Evolutionary conservation across 2,888 invertebrate species (phyloP).

Genomic region (Euphydryas editha): DNA sequence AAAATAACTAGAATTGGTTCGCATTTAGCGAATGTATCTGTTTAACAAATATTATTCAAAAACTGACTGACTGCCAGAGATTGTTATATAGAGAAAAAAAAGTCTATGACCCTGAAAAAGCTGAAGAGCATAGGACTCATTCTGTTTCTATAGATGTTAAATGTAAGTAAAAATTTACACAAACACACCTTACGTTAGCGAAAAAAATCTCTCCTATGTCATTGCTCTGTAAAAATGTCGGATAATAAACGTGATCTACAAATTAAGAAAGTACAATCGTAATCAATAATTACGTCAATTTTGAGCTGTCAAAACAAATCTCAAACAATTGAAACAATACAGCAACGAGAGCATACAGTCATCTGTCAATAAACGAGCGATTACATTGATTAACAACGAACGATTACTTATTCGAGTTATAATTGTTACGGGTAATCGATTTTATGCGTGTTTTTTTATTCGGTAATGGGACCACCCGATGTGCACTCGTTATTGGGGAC

Average conservation of each 20-base stretch:
- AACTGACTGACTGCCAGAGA: too few relatives aligned
- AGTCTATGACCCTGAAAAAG: too few relatives aligned
- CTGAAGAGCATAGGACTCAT: too few relatives aligned
- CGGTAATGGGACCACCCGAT: slow-evolving; percentile 52
- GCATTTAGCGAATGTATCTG: too few relatives aligned
- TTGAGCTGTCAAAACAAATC: slow-evolving; percentile 34
- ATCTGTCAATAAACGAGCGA: slow-evolving; percentile 42
- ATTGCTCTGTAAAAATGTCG: background rate
- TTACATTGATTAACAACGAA: slow-evolving; percentile 54
- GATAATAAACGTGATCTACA: slow-evolving; percentile 2
- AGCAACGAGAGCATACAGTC: slow-evolving; percentile 29
- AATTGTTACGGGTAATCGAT: slow-evolving; percentile 58
- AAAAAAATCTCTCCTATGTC: too few relatives aligned
- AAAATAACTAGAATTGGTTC: too few relatives aligned
- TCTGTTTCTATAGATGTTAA: too few relatives aligned
- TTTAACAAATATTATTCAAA: too few relatives aligned
- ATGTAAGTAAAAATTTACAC: too few relatives aligned
- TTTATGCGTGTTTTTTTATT: slow-evolving; percentile 47
- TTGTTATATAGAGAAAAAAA: too few relatives aligned
- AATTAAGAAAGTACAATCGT: slow-evolving; percentile 15
- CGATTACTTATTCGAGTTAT: slow-evolving; percentile 60
- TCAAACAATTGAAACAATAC: slow-evolving; percentile 22
- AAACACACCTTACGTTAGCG: too few relatives aligned
- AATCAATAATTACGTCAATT: slow-evolving; percentile 23
- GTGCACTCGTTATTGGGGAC: slow-evolving; percentile 48